Conservation (phyloP, 2,797 vertebrate species). For the Oceanodroma leucorhoa region DNA sequence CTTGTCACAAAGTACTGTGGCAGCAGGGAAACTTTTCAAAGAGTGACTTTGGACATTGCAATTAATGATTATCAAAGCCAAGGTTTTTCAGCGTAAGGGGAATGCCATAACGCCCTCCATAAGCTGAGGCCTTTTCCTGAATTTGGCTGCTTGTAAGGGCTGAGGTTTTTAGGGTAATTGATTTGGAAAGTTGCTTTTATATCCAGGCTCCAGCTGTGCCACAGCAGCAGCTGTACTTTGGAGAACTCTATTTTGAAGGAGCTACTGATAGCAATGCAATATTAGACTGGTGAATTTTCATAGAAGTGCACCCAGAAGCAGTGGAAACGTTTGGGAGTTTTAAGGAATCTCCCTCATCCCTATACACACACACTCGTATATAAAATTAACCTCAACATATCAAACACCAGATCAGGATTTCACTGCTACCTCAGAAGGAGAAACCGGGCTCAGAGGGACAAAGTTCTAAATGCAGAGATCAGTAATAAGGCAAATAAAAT, state of each 20-base stretch:
- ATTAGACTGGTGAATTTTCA: not conserved
- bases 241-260: not conserved
- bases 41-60: not conserved
- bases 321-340: not conserved
- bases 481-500: slow-evolving; percentile 22
- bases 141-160: not conserved
- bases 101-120: not conserved
- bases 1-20: not conserved
- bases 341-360: not conserved
- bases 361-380: not conserved
- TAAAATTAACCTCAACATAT: not conserved
- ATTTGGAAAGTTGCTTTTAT: not conserved
- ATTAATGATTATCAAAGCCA: not conserved
- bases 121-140: not conserved
- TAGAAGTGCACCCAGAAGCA: not conserved
- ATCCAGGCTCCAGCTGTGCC: not conserved
- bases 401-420: not conserved
- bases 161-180: not conserved
- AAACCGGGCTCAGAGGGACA: slow-evolving; percentile 26
- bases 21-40: not conserved
- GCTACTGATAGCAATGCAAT: not conserved
- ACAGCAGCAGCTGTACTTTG: not conserved
- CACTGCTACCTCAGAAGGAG: slow-evolving; percentile 6
- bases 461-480: slow-evolving; percentile 23
- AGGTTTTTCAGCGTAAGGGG: not conserved